Evolutionary conservation across 2,888 invertebrate species (phyloP).

Genomic region (Dicyrtoma fusca): DNA sequence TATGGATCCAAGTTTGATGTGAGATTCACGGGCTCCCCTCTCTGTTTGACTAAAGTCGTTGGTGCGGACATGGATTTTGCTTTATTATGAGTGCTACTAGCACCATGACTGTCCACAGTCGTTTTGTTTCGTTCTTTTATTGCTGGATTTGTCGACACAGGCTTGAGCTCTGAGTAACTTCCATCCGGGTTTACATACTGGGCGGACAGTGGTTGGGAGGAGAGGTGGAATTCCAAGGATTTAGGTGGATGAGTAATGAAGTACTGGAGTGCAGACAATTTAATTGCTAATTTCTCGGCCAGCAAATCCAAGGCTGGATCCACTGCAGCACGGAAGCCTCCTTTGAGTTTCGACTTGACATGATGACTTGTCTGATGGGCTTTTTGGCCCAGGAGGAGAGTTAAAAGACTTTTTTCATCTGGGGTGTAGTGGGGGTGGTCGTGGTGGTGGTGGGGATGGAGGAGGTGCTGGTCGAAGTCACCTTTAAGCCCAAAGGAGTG

Average conservation of each 20-base stretch:
- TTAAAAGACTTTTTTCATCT: constrained; percentile 46
- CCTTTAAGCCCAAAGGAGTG: too few relatives aligned
- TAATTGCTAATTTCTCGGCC: constrained; percentile 55
- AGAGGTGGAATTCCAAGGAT: not conserved
- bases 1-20: not conserved
- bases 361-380: constrained; percentile 3
- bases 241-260: constrained; percentile 32
- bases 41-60: constrained; percentile 10
- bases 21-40: not conserved
- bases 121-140: not conserved
- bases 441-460: not conserved
- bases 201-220: not conserved
- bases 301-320: constrained; percentile 54
- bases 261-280: constrained; percentile 46
- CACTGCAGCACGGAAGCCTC: constrained; percentile 39
- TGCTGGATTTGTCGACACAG: constrained; percentile 26
- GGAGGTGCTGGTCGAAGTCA: not conserved
- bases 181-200: constrained; percentile 7
- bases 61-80: not conserved
- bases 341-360: constrained; percentile 19
- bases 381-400: constrained; percentile 42
- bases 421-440: too few relatives aligned
- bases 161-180: constrained; percentile 47
- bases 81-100: not conserved
- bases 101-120: not conserved